Base-by-base conservation (phyloP, 53 echinoderm and acorn worm genomes). In the Henricia sp. region DNA sequence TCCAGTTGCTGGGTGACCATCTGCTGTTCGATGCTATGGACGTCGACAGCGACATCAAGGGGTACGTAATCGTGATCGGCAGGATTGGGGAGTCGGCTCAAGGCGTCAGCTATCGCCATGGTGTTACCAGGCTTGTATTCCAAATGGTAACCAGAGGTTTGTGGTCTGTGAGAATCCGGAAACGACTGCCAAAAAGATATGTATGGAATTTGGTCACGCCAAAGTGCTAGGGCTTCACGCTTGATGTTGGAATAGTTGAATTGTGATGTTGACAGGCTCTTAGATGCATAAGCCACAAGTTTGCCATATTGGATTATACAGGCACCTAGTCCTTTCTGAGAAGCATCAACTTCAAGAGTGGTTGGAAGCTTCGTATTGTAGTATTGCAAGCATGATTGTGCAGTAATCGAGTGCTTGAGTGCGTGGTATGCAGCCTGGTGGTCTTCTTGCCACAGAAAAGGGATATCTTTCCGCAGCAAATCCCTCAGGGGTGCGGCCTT, bases 371-470 rank as follows among this genome's bases (percentile, higher is more conserved):
- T 26, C 16, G 69, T 41, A 19, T 68, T 16, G 42, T 62, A 77
- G 54, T 72, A 89, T 29, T 89, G 30, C 8, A 84, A 21, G 37
- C 37, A 60, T n/a, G 88, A 40, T 0, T 56, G 26, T 14, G 57
- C 72, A 20, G 71, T 66, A 26, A 83, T 41, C 2, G 59, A 72
- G 25, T 52, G 17, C 43, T 84, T 89, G 19, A 89, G 77, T 6
- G 39, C 56, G 17, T 68, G 36, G 36, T 76, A 89, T n/a, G 77
- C 85, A 42, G 73, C 19, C 16, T 68, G 65, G 36, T 89, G 89
- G 37, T 92, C 83, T 24, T 68, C 57, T 52, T 90, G 83, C 83
- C 92, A 86, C 10, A 62, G 11, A 40, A 85, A 89, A 4, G 62
- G 72, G 0, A 57, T n/a, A 34, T 89, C 85, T 28, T 88, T 88